A percentile compares a stretch with the other conserved stretches of the same genome.
These are phyloP conservation scores for Phenganax stokvisi DNA, from an alignment of 92 coral and sea anemone genomes.

Conservation along the genomic window DNA sequence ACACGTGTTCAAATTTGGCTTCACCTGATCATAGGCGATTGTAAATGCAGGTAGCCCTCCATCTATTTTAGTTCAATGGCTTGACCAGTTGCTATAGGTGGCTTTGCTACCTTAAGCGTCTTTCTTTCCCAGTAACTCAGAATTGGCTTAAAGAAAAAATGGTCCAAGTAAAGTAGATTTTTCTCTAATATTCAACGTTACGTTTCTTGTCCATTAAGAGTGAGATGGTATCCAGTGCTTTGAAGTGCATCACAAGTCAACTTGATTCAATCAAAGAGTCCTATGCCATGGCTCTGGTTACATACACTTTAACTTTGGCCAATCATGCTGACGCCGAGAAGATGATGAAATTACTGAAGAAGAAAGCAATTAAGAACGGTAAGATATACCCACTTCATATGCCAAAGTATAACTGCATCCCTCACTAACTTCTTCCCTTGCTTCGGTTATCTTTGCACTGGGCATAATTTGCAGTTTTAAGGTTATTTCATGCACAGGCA, in stretches of 20 bases:
- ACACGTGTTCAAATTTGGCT: no score
- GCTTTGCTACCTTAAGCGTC: no score
- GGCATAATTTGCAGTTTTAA: neutral
- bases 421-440: neutral
- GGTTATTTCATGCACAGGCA: neutral
- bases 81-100: no score
- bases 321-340: conserved; percentile 38
- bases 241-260: conserved; percentile 51
- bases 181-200: no score
- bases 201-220: conserved; percentile 34
- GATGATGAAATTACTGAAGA: conserved; percentile 49
- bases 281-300: conserved; percentile 67
- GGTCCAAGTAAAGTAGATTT: no score
- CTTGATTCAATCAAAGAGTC: conserved; percentile 56
- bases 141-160: no score
- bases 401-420: no score
- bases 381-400: neutral
- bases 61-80: no score
- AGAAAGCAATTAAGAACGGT: conserved; percentile 73
- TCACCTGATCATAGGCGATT: no score
- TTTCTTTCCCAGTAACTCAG: no score
- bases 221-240: conserved; percentile 51
- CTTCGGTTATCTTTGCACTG: neutral
- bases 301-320: conserved; percentile 66
- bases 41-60: no score